Base-by-base conservation (phyloP, 2,888 invertebrate species). In the Eristalis tenax region DNA sequence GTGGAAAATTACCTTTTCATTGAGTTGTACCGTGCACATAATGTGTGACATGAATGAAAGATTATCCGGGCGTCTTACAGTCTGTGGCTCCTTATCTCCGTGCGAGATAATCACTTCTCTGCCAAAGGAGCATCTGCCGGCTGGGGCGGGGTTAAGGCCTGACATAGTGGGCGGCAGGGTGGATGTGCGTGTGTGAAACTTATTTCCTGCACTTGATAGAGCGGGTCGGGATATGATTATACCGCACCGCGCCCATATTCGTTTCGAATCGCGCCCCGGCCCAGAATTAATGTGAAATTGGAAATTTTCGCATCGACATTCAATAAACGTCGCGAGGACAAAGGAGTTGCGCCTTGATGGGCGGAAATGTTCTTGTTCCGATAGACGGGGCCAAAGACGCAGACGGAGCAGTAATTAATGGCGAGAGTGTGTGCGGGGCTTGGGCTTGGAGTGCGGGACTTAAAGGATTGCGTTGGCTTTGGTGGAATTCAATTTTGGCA, bases 1-100 rank as follows among this genome's bases (percentile, higher is more conserved):
- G 87, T 80, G 79, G 71, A 87, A 87, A 87, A 87, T 87, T 87
- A 87, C 87, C 83, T 83, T 87, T 87, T 87, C 83, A 87, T 87
- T 83, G 87, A 83, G 76, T 87, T 80, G 87, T 83, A 65, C 79
- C 6, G 28, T 10, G 18, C 68, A 23, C 63, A 66, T 73, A 76
- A 83, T 87, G 83, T 87, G 87, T 83, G 87, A 83, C 83, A 87
- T 83, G 83, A 87, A 87, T 83, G 38, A 64, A 63, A 73, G 83
- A 87, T 83, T 83, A 82, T 82, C 82, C 71, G 76, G 70, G 70
- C 76, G 82, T 75, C 82, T 76, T 76, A 71, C 66, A 76, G 82
- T 71, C 76, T 56, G 69, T 70, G 81, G 75, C 70, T 81, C 70
- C 81, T 75, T 81, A 81, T 81, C 81, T 82, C 18, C 50, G 11